These are phyloP conservation scores for Lasioglossum malachurum DNA, from an alignment of 2,888 invertebrate species.

Conservation along the genomic window DNA sequence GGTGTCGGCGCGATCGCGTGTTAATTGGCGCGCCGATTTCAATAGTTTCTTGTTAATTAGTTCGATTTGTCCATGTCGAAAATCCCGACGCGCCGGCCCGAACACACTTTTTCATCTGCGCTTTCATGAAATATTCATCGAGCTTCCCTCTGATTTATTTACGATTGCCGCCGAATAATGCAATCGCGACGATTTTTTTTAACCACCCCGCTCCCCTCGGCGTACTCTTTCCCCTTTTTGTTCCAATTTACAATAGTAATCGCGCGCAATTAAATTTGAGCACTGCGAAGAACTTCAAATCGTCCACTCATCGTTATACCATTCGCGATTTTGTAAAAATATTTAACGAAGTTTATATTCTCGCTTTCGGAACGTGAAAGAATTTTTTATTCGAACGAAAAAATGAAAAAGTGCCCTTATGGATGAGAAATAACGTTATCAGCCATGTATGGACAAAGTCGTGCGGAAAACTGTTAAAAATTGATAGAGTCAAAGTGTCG, in stretches of 20 bases:
- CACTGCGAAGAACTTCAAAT: background rate
- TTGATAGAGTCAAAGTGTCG: background rate
- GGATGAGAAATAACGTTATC: background rate
- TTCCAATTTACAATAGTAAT: background rate
- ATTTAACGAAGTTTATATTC: background rate
- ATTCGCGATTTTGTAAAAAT: background rate
- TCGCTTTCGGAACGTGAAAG: background rate
- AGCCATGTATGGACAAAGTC: background rate
- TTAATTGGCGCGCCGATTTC: slow-evolving; percentile 13
- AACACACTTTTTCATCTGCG: background rate
- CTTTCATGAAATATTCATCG: background rate
- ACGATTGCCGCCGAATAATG: background rate
- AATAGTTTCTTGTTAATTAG: slow-evolving; percentile 17
- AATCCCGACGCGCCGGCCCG: background rate
- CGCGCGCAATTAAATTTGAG: background rate
- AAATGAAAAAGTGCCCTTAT: background rate
- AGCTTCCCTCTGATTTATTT: background rate
- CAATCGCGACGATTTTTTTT: background rate
- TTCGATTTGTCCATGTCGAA: slow-evolving; percentile 7
- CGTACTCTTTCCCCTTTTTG: background rate
- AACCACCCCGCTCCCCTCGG: background rate
- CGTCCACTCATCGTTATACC: background rate
- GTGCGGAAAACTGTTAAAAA: background rate
- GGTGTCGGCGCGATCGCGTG: slow-evolving; percentile 4
- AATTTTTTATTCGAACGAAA: fast-evolving